Conservation (phyloP, 2,888 invertebrate species). For the Harpalus rufipes region DNA sequence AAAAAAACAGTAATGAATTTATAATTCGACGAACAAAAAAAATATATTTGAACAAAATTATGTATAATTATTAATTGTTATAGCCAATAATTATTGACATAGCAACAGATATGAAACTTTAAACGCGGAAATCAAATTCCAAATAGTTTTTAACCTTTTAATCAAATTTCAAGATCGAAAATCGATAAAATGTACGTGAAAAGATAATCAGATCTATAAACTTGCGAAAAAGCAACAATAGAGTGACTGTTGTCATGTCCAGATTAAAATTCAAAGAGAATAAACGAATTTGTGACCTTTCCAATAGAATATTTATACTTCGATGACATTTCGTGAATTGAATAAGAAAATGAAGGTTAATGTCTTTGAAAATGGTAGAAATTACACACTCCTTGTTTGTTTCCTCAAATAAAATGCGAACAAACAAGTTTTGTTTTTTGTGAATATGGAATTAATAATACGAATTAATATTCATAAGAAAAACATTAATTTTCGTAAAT, state of each 20-base stretch:
- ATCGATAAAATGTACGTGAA: constrained; percentile 17
- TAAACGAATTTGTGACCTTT: constrained; percentile 18
- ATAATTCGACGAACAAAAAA: too few species aligned
- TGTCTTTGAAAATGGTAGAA: constrained; percentile 16
- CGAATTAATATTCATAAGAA: constrained; percentile 7
- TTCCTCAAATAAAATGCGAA: not conserved
- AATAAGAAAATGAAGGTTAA: constrained; percentile 14
- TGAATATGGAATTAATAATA: not conserved
- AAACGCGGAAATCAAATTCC: constrained; percentile 15
- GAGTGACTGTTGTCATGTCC: constrained; percentile 9
- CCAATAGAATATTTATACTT: constrained; percentile 24
- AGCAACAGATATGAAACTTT: not conserved
- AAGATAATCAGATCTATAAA: not conserved
- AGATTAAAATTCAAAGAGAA: constrained; percentile 35
- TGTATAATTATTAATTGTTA: too few species aligned
- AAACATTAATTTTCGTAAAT: constrained; percentile 12
- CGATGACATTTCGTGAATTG: constrained; percentile 27
- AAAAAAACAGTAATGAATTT: too few species aligned
- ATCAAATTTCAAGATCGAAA: constrained; percentile 24
- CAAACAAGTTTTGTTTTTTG: not conserved
- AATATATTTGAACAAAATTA: too few species aligned
- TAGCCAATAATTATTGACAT: not conserved
- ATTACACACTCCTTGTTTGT: not conserved
- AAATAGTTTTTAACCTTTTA: not conserved
- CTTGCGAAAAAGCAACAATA: constrained; percentile 11